Evolutionary conservation across 2,888 invertebrate species (phyloP), one percentile per base, ranked within the genome.

Genomic region (Parnassius smintheus): DNA sequence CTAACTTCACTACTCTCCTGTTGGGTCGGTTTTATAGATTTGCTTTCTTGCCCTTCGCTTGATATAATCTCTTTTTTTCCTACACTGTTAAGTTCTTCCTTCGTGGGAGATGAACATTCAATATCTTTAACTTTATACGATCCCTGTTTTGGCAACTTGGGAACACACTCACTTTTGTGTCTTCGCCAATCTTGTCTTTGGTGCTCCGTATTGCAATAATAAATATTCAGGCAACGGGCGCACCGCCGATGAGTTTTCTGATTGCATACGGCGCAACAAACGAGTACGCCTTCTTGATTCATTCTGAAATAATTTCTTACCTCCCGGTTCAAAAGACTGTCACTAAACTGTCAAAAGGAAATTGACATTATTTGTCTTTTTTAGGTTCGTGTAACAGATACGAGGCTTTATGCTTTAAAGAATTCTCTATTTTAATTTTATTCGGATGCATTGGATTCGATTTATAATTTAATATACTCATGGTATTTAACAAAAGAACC

Each of bases 201-300:
- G 82, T 97, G 97, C 68, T 94, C 94, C 72, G 94, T 95, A 65
- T 94, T 95, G 86, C 97, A 97, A 84, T 97, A 97, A 83, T 94
- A 95, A 58, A 94, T 92, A 65, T 85, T 86, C 78, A 95, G 94
- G 82, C 97, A 97, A 72, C 95, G 93, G 70, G 94, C 93, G 85
- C 97, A 97, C 73, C 96, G 93, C 68, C 94, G 88, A 73, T 95
- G 85, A 72, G 94, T 93, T 75, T 93, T 92, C 72, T 82, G 86
- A 68, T 93, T 93, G 85, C 96, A 96, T 75, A 94, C 89, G 69
- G 88, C 92, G 85, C 95, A 94, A 83, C 89, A 82, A 81, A 82
- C 84, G 54, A 80, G 79, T 76, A 76, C 80, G 83, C 85, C 80
- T 80, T 77, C 88, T 81, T 83, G 88, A 90, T 91, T 87, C 91